Base-by-base conservation (phyloP, 2,888 invertebrate species). In the Drosophila austrosaltans region DNA sequence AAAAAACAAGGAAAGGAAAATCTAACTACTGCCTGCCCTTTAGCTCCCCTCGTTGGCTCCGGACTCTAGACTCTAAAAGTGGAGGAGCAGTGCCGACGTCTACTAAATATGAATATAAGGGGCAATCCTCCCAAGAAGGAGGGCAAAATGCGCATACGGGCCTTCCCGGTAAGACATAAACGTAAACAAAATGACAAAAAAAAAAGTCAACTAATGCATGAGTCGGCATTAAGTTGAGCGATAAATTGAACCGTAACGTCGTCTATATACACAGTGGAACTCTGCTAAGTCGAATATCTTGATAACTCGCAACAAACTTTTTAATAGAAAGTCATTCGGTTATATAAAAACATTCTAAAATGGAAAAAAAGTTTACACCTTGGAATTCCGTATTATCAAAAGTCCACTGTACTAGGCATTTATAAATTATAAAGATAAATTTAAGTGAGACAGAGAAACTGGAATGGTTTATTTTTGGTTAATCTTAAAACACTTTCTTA, bases 61-160 rank as follows among this genome's bases (percentile, higher is more conserved):
- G 68, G 57, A 69, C 66, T 62, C 66, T 44, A 66, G 70, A 70
- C 59, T 66, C 67, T 69, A 75, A 89, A 90, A 90, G 90, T 90
- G 90, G 91, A 91, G 89, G 89, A 78, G 81, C 90, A 90, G 88
- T 91, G 89, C 76, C 84, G 90, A 76, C 90, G 88, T 69, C 77
- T 90, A 72, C 81, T 87, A 71, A 91, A 82, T 61, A 92, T 92
- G 92, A 92, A 91, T 90, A 72, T 90, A 75, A 86, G 92, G 81
- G 91, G 92, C 78, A 90, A 95, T 89, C 94, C 96, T 93, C 95
- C 96, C 89, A 97, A 97, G 93, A 97, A 97, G 93, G 97, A 97
- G 94, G 96, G 96, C 94, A 98, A 98, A 94, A 98, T 98, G 98
- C 95, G 99, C 92, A 99, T 99, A 92, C 95, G 98, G 93, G 98